Base-by-base conservation (phyloP, 2,113 vertebrate species). In the Cranoglanis bouderius region DNA sequence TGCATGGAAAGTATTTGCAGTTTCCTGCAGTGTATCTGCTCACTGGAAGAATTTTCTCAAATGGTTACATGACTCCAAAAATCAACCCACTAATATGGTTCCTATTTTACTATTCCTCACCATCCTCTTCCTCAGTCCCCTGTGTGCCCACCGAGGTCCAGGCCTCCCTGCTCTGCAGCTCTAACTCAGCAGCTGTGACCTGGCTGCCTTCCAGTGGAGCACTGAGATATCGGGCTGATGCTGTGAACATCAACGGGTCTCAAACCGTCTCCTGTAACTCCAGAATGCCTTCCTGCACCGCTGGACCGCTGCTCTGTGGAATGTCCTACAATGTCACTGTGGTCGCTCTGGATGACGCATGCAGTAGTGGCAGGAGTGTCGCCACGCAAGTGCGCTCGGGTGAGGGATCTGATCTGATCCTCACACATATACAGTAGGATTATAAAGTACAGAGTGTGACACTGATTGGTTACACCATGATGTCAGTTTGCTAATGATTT, bases 151-250 rank as follows among this genome's bases (percentile, higher is more conserved):
- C 90, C n/a, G 91, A 90, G 0, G 92, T 96, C 7, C 89, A 91
- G 51, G 92, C 94, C 1, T 89, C 91, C 40, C 88, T 95, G 1
- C 87, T 19, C 18, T 96, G 95, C 90, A 51, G 13, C 38, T 88
- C 91, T 3, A 94, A 94, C 90, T 91, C 93, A 29, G 94, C 86
- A 8, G 91, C 92, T 1, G 94, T 96, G 61, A 93, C 94, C 0
- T 96, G 96, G 96, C 92, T 94, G 74, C 84, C 0, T 49, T 91
- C 92, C 85, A 93, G 92, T 0, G 95, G 95, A 13, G 94, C 94
- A 0, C 51, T 85, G 6, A 91, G 88, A 14, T 96, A 96, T 75
- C 24, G 29, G 7, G 94, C 91, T 0, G 55, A 91, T 40, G 95
- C 91, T 14, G 88, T 94, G 0, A 59, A 91, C 6, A 55, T 74